phyloP scores from a whole-genome alignment of 35 echinoderm and acorn worm species.

The Ophioderma brevispina region DNA sequence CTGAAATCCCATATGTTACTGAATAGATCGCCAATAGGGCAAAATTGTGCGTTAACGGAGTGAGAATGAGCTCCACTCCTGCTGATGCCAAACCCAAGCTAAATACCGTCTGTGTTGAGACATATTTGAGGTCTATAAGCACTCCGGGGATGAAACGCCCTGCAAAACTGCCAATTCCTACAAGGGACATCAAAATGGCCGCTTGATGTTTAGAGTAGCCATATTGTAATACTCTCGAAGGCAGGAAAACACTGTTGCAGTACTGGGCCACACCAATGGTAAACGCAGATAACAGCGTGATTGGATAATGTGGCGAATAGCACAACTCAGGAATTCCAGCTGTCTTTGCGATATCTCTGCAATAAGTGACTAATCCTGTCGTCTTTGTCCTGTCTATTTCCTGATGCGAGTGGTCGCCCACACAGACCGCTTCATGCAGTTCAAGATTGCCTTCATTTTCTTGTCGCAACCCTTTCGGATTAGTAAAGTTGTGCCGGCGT shows the following conservation, averaged over 20 bases:
- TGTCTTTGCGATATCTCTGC: not conserved
- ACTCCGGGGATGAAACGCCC: not conserved
- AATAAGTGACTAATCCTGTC: too few species aligned
- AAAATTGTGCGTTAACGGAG: not conserved
- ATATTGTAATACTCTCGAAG: not conserved
- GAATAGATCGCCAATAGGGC: not conserved
- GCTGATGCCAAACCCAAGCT: not conserved
- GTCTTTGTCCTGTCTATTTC: too few species aligned
- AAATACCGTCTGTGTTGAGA: not conserved
- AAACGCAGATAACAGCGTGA: not conserved
- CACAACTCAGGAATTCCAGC: not conserved
- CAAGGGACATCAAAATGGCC: not conserved
- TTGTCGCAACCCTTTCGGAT: too few species aligned
- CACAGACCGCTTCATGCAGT: too few species aligned
- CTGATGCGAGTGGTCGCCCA: too few species aligned
- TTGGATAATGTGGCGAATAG: not conserved
- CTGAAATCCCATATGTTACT: not conserved
- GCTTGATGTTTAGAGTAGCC: not conserved
- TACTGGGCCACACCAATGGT: not conserved
- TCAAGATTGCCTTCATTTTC: too few species aligned
- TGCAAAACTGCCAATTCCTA: not conserved
- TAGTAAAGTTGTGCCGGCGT: too few species aligned
- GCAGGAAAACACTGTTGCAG: not conserved
- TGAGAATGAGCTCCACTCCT: not conserved
- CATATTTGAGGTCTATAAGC: not conserved